Evolutionary conservation across 2,888 invertebrate species (phyloP).

Genomic region (Harpalus rubripes): DNA sequence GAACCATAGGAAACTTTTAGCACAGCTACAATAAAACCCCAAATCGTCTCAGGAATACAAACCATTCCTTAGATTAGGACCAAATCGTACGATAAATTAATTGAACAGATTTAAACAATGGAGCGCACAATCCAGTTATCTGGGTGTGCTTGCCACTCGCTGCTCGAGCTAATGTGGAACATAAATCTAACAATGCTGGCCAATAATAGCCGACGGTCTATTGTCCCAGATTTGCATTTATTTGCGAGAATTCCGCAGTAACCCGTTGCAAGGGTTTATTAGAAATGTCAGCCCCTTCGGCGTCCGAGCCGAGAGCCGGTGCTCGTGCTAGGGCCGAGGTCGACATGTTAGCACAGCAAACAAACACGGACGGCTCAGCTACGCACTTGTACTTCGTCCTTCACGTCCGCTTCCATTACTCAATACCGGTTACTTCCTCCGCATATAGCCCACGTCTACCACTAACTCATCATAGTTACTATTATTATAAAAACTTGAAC

Average conservation of each 20-base stretch:
- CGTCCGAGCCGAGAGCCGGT: constrained; percentile 18
- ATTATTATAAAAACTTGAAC: no score
- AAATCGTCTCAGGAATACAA: constrained; percentile 66
- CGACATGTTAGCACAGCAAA: constrained; percentile 58
- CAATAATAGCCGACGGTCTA: constrained; percentile 66
- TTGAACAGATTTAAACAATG: constrained; percentile 67
- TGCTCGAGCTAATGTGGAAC: constrained; percentile 63
- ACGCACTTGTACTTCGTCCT: constrained; percentile 28
- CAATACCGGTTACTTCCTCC: constrained; percentile 14
- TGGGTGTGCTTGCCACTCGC: constrained; percentile 57
- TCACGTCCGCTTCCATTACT: constrained; percentile 11
- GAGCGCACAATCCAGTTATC: constrained; percentile 66
- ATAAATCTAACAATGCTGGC: constrained; percentile 66
- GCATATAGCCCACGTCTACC: no score
- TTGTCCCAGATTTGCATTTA: constrained; percentile 66
- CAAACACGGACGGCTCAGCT: constrained; percentile 34
- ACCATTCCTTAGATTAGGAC: constrained; percentile 67
- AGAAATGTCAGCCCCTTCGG: constrained; percentile 63
- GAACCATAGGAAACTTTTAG: constrained; percentile 61
- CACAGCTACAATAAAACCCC: constrained; percentile 65
- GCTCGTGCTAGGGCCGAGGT: not conserved
- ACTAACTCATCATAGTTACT: no score
- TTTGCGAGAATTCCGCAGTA: constrained; percentile 58
- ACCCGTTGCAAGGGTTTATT: constrained; percentile 61
- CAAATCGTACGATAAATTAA: constrained; percentile 67